These are phyloP conservation scores for Coenonympha arcania DNA, from an alignment of 2,888 invertebrate species.

Conservation along the genomic window DNA sequence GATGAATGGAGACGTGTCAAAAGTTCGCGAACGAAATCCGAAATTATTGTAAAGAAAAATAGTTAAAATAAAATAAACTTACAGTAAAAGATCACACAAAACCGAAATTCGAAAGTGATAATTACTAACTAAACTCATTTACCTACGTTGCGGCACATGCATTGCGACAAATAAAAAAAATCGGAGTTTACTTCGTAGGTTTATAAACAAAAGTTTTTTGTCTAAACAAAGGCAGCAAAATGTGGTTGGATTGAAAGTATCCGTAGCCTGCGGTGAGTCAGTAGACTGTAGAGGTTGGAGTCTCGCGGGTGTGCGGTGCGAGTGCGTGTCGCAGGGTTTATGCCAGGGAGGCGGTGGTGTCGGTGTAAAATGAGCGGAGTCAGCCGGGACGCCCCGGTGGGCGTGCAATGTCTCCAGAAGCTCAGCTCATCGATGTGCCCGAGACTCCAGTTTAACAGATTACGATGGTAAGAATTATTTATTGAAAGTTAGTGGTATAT, in stretches of 20 bases:
- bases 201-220: conserved; percentile 4
- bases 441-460: conserved; percentile 76
- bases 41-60: conserved; percentile 17
- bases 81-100: conserved; percentile 1
- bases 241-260: too few relatives aligned
- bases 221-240: conserved; percentile 29
- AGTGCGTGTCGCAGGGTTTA: conserved; percentile 32
- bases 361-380: conserved; percentile 71
- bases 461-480: conserved; percentile 74
- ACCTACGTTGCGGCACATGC: neutral
- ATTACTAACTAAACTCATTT: neutral
- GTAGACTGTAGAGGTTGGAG: conserved; percentile 33
- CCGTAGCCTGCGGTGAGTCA: too few relatives aligned
- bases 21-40: conserved; percentile 15
- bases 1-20: conserved; percentile 29
- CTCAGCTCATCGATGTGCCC: conserved; percentile 73
- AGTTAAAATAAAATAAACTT: conserved; percentile 1
- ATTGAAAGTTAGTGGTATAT: too few relatives aligned
- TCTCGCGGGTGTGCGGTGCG: conserved; percentile 33
- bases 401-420: conserved; percentile 75
- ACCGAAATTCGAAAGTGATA: neutral
- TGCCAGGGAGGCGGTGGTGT: conserved; percentile 36
- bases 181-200: neutral
- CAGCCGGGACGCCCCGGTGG: conserved; percentile 76
- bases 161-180: neutral